These are phyloP conservation scores for Crioceris asparagi DNA, from an alignment of 2,888 invertebrate species.

Conservation along the genomic window DNA sequence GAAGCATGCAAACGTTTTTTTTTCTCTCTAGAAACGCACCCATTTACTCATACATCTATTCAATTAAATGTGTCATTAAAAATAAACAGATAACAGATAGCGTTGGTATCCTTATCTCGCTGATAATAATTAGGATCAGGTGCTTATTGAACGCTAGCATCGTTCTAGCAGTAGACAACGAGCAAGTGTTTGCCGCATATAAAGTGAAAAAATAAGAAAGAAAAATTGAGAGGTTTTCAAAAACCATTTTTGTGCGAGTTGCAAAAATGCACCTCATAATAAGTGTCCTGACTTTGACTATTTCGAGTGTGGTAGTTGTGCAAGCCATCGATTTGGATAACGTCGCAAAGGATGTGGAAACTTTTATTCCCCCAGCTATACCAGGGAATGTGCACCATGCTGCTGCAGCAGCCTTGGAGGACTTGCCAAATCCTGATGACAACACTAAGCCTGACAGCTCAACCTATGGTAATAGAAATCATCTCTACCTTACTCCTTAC, in stretches of 20 bases:
- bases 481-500: no score
- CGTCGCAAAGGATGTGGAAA: constrained; percentile 16
- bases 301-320: constrained; percentile 6
- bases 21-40: no score
- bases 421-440: constrained; percentile 13
- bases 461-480: no score
- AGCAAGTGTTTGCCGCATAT: no score
- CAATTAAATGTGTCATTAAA: constrained; percentile 18
- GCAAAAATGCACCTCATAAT: constrained; percentile 6
- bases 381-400: neutral
- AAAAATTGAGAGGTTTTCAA: no score
- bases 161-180: no score
- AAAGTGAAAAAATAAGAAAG: no score
- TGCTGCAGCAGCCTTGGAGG: constrained; percentile 13
- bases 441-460: no score
- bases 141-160: no score
- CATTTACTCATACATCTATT: no score
- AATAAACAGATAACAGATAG: constrained; percentile 13
- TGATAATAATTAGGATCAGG: constrained; percentile 1
- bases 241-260: no score
- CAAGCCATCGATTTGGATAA: constrained; percentile 2
- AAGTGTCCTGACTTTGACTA: constrained; percentile 3
- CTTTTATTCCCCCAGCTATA: constrained; percentile 1
- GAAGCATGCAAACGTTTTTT: no score
- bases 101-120: constrained; percentile 14